Conservation (phyloP, 2,888 invertebrate genomes). For the Habrosyne pyritoides region DNA sequence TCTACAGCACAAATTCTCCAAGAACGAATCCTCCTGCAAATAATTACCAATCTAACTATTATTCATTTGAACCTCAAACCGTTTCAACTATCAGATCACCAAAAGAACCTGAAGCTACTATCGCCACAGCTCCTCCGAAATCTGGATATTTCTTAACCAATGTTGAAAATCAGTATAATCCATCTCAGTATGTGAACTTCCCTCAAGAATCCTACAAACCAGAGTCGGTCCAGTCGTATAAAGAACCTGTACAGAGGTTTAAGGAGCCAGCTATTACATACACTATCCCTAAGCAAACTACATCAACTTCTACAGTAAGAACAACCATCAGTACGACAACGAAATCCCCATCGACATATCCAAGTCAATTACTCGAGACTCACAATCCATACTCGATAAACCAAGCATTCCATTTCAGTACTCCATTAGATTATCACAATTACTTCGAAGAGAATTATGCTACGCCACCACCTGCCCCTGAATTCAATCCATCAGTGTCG, state of each 20-base stretch:
- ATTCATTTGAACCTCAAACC: constrained; percentile 73
- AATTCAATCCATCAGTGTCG: constrained; percentile 29
- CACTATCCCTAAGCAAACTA: constrained; percentile 50
- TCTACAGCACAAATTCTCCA: constrained; percentile 70
- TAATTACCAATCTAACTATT: constrained; percentile 62
- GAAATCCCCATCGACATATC: constrained; percentile 63
- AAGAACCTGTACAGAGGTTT: constrained; percentile 11
- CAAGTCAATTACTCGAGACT: constrained; percentile 71
- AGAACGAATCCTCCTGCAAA: constrained; percentile 44
- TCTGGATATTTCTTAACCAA: constrained; percentile 60
- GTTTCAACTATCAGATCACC: constrained; percentile 60
- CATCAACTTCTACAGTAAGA: constrained; percentile 45
- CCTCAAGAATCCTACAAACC: constrained; percentile 47
- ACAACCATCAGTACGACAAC: constrained; percentile 57
- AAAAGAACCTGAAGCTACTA: constrained; percentile 41
- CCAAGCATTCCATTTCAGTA: constrained; percentile 78
- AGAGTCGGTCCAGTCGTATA: constrained; percentile 33
- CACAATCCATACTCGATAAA: constrained; percentile 80
- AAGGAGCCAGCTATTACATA: constrained; percentile 40
- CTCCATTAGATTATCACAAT: constrained; percentile 73
- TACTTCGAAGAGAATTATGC: constrained; percentile 64
- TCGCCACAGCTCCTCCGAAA: constrained; percentile 47
- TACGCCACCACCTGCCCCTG: constrained; percentile 42
- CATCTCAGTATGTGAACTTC: constrained; percentile 49
- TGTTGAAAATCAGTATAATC: constrained; percentile 52